These are phyloP conservation scores for Bubo scandiacus DNA, from an alignment of 2,113 vertebrate genomes.

Conservation along the genomic window DNA sequence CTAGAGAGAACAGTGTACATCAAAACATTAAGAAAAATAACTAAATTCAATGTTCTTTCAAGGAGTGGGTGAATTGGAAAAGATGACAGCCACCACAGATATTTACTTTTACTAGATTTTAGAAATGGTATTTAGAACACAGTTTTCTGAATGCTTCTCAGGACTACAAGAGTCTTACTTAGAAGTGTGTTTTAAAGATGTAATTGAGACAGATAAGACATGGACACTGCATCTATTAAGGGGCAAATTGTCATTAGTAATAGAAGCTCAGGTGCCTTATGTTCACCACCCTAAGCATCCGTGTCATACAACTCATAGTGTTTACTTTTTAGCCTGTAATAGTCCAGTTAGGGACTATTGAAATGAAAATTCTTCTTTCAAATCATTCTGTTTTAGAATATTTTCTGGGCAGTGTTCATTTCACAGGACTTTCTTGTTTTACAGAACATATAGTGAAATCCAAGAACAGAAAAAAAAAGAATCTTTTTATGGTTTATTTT, in stretches of 20 bases:
- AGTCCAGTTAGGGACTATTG: not conserved
- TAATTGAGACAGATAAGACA: not conserved
- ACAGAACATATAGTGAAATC: not conserved
- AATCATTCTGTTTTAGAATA: not conserved
- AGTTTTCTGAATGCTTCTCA: not conserved
- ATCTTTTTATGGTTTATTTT: not conserved
- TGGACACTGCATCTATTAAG: not conserved
- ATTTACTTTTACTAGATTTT: not conserved
- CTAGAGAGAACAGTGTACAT: not conserved
- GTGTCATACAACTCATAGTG: not conserved
- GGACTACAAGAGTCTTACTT: not conserved
- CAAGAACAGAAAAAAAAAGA: not conserved
- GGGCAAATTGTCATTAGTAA: not conserved
- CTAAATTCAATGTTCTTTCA: not conserved
- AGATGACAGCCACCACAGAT: not conserved
- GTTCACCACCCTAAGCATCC: not conserved
- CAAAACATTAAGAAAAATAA: not conserved
- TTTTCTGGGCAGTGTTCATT: not conserved
- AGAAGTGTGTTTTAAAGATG: not conserved
- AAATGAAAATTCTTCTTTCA: not conserved
- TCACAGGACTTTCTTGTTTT: not conserved
- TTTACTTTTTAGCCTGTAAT: not conserved
- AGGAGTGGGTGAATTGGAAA: not conserved
- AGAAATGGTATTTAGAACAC: not conserved
- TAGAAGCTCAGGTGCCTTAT: not conserved